Base-by-base conservation (phyloP, 2,113 vertebrate species). In the Pavo muticus region DNA sequence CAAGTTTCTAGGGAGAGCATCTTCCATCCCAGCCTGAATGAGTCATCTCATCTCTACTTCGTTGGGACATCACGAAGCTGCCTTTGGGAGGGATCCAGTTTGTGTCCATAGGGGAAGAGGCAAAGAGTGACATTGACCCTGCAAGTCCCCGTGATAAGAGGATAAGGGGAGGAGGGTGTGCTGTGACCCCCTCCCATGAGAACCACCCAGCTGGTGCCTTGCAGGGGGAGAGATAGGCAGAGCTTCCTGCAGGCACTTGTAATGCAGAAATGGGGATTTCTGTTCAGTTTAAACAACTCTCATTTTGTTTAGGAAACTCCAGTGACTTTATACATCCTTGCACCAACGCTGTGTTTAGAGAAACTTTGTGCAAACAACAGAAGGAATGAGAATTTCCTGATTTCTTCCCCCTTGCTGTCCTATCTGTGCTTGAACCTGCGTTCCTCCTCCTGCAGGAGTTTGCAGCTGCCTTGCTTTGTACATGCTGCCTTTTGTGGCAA, bases 251-350 rank as follows among this genome's bases (percentile, higher is more conserved):
- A 42, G 60, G n/a, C 67, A 24, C 83, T 50, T 21, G 7, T 30
- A 44, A 27, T 30, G 7, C 24, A 76, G 54, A 54, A 30, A 54
- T n/a, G 40, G 32, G 50, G 47, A 18, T 32, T 81, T 40, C 84
- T 67, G 23, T 44, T 64, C 29, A 12, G 14, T 45, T 77, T 73
- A 78, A 81, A 77, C 68, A 40, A 10, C 44, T 24, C 56, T 74
- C 7, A 2, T 40, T 42, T 74, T 88, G 81, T 91, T 93, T 74
- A 93, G 88, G 71, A 39, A 76, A 67, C 37, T 76, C 35, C 21
- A 25, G 14, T 5, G 25, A 67, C 70, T 91, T 91, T 82, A 35
- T 73, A 82, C 88, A 74, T 39, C 67, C 50, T 39, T 32, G 54
- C 25, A 45, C 19, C 60, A 37, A 12, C 6, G 0, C 30, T n/a